These are phyloP conservation scores for Lepidocolaptes lacrymiger DNA, from an alignment of 2,797 vertebrate species.

Conservation along the genomic window DNA sequence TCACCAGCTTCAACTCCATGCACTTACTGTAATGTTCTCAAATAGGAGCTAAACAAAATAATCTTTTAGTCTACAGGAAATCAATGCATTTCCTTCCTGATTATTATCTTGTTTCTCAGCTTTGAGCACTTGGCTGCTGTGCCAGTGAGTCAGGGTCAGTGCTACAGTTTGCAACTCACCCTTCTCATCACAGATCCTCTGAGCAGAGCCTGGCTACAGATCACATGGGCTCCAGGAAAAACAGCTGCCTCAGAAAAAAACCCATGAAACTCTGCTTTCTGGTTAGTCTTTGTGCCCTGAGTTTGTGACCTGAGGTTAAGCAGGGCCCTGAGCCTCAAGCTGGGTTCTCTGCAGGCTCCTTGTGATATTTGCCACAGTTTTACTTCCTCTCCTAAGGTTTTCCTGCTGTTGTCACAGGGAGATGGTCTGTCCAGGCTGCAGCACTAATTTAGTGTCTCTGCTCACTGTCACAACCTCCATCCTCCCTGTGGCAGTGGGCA, in stretches of 20 bases:
- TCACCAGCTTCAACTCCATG: not conserved
- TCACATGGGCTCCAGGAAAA: not conserved
- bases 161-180: conserved; percentile 32
- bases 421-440: not conserved
- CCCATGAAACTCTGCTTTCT: not conserved
- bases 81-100: conserved; percentile 71
- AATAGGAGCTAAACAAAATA: conserved; percentile 53
- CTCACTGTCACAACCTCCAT: not conserved
- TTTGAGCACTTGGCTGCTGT: conserved; percentile 25
- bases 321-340: not conserved
- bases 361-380: not conserved
- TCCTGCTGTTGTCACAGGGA: not conserved
- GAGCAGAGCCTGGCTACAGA: not conserved
- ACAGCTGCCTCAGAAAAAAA: not conserved
- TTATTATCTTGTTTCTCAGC: conserved; percentile 59
- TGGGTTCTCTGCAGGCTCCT: not conserved
- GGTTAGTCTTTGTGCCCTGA: not conserved
- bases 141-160: conserved; percentile 61
- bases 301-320: not conserved
- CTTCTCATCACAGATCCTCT: not conserved
- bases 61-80: conserved; percentile 66
- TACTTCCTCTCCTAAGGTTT: not conserved
- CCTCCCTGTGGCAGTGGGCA: not conserved
- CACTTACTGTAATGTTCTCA: conserved; percentile 53
- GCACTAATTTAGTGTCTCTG: not conserved